Conservation (phyloP, 64 coral and sea anemone genomes). For the Dendronephthya gigantea region DNA sequence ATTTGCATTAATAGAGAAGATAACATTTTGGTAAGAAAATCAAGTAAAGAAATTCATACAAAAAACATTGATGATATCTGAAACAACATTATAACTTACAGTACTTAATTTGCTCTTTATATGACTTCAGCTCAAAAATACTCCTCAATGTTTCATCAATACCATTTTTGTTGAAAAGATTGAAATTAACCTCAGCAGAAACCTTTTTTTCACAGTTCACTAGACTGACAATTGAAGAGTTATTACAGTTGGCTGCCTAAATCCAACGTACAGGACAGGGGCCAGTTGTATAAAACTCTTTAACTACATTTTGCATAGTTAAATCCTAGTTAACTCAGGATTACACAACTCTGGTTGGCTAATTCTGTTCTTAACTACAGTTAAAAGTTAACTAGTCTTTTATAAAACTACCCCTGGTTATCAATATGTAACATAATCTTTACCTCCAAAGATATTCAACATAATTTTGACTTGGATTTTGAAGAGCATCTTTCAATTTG, state of each 20-base stretch:
- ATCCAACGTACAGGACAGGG: too few species aligned
- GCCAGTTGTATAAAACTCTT: too few species aligned
- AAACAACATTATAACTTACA: background rate
- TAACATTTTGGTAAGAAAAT: background rate
- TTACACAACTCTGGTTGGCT: too few species aligned
- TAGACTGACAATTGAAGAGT: background rate
- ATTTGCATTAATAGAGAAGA: background rate
- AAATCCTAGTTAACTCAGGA: too few species aligned
- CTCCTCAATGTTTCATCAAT: background rate
- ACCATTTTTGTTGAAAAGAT: background rate
- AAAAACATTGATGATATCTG: background rate
- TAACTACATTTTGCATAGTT: too few species aligned
- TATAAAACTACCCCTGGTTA: too few species aligned
- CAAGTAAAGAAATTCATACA: background rate
- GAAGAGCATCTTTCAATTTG: background rate
- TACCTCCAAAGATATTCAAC: constrained; percentile 4
- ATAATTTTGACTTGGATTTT: background rate
- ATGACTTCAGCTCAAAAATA: background rate
- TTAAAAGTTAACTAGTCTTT: too few species aligned
- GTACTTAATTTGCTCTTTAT: background rate
- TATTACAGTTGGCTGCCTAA: background rate
- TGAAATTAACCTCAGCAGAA: background rate
- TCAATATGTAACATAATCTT: background rate
- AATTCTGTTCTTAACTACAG: too few species aligned
- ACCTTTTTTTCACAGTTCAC: background rate